Evolutionary conservation across 2,113 vertebrate species (phyloP), one percentile per base, ranked within the genome.

Genomic region (Hirundichthys speculiger): DNA sequence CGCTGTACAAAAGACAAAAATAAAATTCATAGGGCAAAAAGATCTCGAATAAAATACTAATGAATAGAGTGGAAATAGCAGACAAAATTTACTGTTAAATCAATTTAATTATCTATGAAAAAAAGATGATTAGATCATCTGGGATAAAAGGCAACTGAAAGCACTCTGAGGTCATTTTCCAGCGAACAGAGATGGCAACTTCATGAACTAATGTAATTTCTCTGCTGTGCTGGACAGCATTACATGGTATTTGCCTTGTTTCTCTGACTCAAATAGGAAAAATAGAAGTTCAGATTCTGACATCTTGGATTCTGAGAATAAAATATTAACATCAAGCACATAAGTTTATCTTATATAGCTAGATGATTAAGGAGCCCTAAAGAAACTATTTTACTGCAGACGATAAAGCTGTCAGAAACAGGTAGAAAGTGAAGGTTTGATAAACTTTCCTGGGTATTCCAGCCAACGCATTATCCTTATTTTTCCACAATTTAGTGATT

Each of bases 241-340:
- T 60, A 69, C 12, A 78, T 45, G 15, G 55, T 16, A 46, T 67
- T 67, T 43, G 14, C 39, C 42, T 25, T 40, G 61, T 46, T 10
- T 50, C 34, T 27, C 19, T 18, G 39, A 69, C 58, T 49, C 45
- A 55, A 68, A 59, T 13, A 71, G 53, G 46, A 63, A 55, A 39
- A 21, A 59, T 34, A 62, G 1, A 78, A 14, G 42, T 41, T 54
- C 15, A 48, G 38, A 20, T 48, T 74, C 63, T 73, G 52, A 70
- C 48, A 66, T 24, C 54, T 63, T 49, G 45, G 61, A 59, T 43
- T 16, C 20, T 47, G 56, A 54, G 21, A 62, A 38, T 39, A 34
- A 57, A 48, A 30, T 40, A 41, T 18, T 41, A 69, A 41, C 45
- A 21, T 51, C 15, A 60, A 42, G 27, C 5, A 57, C 39, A 30